Percentiles rank a stretch among this genome's conserved stretches.
Evolutionary conservation across 2,797 vertebrate genomes (phyloP).

Genomic region (Melanotaenia maccullochi): DNA sequence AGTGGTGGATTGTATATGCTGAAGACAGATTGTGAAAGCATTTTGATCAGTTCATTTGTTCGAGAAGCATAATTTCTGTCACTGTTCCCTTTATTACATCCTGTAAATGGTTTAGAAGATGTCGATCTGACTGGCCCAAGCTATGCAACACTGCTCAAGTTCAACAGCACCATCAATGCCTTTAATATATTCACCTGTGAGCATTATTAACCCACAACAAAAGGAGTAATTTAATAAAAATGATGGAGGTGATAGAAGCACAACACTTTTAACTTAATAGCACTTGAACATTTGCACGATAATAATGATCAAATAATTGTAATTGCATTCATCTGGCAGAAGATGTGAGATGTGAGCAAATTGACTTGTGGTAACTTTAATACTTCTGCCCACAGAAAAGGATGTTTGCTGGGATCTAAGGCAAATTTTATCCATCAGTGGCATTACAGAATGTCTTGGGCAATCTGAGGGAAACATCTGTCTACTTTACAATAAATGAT

Average conservation of each 20-base stretch:
- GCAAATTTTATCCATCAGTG: slow-evolving; percentile 18
- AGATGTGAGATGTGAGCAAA: slow-evolving; percentile 8
- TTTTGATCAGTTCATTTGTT: slow-evolving; percentile 28
- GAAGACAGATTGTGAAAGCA: neutral
- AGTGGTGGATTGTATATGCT: no score
- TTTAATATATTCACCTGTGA: slow-evolving; percentile 2
- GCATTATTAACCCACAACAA: neutral
- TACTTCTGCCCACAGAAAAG: slow-evolving; percentile 26
- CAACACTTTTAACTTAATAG: slow-evolving; percentile 15
- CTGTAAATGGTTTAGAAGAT: slow-evolving; percentile 5
- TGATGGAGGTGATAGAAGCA: slow-evolving; percentile 20
- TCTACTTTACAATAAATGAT: slow-evolving; percentile 33
- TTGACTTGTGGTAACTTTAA: slow-evolving; percentile 16
- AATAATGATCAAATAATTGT: slow-evolving; percentile 7
- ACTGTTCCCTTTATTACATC: neutral
- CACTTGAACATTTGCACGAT: slow-evolving; percentile 16
- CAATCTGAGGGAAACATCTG: slow-evolving; percentile 48
- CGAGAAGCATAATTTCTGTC: slow-evolving; percentile 17
- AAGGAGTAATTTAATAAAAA: slow-evolving; percentile 9
- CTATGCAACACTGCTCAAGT: neutral
- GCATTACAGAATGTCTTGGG: slow-evolving; percentile 15
- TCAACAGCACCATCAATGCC: neutral
- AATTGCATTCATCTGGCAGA: slow-evolving; percentile 8
- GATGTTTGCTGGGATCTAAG: slow-evolving; percentile 12
- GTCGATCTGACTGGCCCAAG: neutral